Evolutionary conservation across 2,113 vertebrate species (phyloP).

Genomic region (Cervus canadensis): DNA sequence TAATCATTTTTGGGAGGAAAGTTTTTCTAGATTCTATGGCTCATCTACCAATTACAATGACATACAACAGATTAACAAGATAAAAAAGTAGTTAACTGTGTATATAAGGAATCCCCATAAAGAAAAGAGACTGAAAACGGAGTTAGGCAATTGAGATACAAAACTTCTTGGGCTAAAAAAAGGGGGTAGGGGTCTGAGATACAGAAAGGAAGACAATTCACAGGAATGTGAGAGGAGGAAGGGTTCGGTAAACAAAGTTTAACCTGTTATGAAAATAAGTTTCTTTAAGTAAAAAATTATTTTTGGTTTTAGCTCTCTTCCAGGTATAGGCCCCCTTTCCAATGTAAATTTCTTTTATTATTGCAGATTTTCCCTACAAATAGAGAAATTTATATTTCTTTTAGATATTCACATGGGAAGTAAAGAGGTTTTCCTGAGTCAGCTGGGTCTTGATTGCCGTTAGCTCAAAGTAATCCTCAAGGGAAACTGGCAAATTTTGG

Average conservation of each 20-base stretch:
- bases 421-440: not conserved
- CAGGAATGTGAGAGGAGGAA: not conserved
- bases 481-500: not conserved
- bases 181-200: not conserved
- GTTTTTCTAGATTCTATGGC: not conserved
- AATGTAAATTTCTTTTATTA: not conserved
- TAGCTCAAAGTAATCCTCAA: not conserved
- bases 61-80: not conserved
- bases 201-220: not conserved
- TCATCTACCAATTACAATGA: not conserved
- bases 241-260: not conserved
- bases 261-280: not conserved
- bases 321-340: not conserved
- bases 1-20: not conserved
- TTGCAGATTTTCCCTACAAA: not conserved
- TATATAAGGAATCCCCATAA: not conserved
- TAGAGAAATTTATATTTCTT: not conserved
- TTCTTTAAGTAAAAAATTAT: not conserved
- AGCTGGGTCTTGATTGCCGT: not conserved
- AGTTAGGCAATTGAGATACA: not conserved
- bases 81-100: not conserved
- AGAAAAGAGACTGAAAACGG: not conserved
- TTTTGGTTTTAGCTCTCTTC: not conserved
- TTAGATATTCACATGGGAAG: not conserved
- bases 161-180: not conserved